Percentiles rank a stretch among this genome's conserved stretches.
These are phyloP conservation scores for Lepidonotus clava DNA, from an alignment of 2,888 invertebrate species.

Conservation along the genomic window DNA sequence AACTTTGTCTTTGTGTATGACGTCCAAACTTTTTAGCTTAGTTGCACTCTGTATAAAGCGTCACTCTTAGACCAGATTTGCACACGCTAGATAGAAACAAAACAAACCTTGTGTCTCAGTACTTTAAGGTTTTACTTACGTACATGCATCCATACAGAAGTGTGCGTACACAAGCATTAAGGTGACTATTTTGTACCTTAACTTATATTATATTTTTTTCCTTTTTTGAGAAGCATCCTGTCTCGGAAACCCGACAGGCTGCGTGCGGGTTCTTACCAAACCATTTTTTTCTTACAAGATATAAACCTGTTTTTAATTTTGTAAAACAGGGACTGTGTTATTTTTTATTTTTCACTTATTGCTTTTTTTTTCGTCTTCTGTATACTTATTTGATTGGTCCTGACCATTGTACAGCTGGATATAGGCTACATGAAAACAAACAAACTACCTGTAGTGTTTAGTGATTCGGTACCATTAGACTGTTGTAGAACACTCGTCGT, in stretches of 20 bases:
- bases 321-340: conserved; percentile 55
- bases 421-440: conserved; percentile 47
- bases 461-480: conserved; percentile 31
- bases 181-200: conserved; percentile 50
- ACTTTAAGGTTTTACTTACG: conserved; percentile 49
- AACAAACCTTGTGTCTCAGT: conserved; percentile 46
- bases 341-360: conserved; percentile 54
- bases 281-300: conserved; percentile 42
- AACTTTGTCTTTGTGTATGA: conserved; percentile 55
- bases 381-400: conserved; percentile 45
- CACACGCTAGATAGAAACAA: conserved; percentile 41
- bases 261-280: conserved; percentile 38
- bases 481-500: conserved; percentile 48
- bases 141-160: conserved; percentile 43
- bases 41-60: conserved; percentile 49
- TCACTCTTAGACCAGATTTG: conserved; percentile 10
- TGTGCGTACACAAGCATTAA: conserved; percentile 25
- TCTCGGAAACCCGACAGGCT: conserved; percentile 16
- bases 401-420: conserved; percentile 50
- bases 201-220: conserved; percentile 50
- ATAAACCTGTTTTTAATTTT: conserved; percentile 49
- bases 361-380: conserved; percentile 51
- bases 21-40: conserved; percentile 55
- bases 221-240: conserved; percentile 48
- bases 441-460: conserved; percentile 26